Evolutionary conservation across 1,140 invertebrate genomes (phyloP), one percentile per base, ranked within the genome.

Genomic region (Drosophila tropicalis): DNA sequence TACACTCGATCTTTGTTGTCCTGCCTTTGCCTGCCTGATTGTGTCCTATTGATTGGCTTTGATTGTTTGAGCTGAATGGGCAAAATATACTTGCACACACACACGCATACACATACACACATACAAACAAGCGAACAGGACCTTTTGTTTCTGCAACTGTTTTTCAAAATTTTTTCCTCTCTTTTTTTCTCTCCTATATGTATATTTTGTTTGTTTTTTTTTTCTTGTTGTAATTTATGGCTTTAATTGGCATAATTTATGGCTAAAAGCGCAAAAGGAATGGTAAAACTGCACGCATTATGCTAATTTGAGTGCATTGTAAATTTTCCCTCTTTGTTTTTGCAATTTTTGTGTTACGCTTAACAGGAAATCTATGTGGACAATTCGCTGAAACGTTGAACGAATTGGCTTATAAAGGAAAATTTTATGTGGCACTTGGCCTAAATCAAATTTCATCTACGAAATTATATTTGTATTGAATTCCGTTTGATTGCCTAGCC

Each of bases 391-490:
- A 51, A 51, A 19, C 44, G 44, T 19, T 36, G 34, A 51, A 12
- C 17, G 44, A 51, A 51, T 47, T 47, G 44, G 2, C 44, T 19
- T 19, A 47, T 47, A 7, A 17, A 47, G 17, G 3, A 47, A 29
- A 15, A 5, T 44, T 44, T 44, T 44, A 17, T 44, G n/a, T 51
- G 44, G 44, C 17, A 51, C 17, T 51, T 51, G 44, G 44, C 65
- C 32, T 32, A 41, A 62, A 62, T 66, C 67, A 66, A 78, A 75
- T 85, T 76, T 73, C 32, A 61, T 73, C 73, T 40, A 5, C 72
- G 55, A 75, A 84, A 90, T 90, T 79, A 76, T 74, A 84, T 89
- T 84, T 74, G 72, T 4, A 78, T 84, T 78, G 76, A 83, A 74
- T 86, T 76, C 36, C 72, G 60, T 61, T 51, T 51, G 44, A 51